These are phyloP conservation scores for Bradypodion pumilum DNA, from an alignment of 2,797 vertebrate species.

Conservation along the genomic window DNA sequence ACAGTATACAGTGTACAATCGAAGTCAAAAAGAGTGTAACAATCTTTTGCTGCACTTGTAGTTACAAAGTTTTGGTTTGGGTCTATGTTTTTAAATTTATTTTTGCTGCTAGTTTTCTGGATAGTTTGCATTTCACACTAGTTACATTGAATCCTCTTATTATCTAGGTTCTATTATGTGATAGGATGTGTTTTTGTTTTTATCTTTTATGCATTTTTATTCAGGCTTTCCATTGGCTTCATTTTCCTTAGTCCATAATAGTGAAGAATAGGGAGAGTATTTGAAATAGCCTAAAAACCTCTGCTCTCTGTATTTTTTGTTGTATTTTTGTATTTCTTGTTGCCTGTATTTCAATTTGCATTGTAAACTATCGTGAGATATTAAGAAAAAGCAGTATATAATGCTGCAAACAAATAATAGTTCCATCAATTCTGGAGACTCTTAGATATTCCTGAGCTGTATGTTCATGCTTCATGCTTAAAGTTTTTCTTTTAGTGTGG, in stretches of 20 bases:
- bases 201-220: not conserved
- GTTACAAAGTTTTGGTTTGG: not conserved
- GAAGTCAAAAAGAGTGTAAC: not conserved
- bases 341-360: not conserved
- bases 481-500: not conserved
- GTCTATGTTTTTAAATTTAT: not conserved
- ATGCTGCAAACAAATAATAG: not conserved
- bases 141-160: not conserved
- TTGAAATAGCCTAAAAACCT: not conserved
- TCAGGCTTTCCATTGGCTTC: not conserved
- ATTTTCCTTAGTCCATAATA: not conserved
- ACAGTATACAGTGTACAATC: not conserved
- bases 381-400: not conserved
- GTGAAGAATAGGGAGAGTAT: not conserved
- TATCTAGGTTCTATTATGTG: not conserved
- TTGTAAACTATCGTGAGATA: not conserved
- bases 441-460: not conserved
- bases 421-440: not conserved
- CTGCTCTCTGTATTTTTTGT: not conserved
- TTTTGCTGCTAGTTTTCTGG: not conserved
- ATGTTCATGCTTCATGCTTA: not conserved
- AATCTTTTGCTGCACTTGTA: not conserved
- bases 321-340: not conserved
- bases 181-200: not conserved
- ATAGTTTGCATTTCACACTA: not conserved